Evolutionary conservation across 2,888 invertebrate species (phyloP).

Genomic region (Phaedon cochleariae): DNA sequence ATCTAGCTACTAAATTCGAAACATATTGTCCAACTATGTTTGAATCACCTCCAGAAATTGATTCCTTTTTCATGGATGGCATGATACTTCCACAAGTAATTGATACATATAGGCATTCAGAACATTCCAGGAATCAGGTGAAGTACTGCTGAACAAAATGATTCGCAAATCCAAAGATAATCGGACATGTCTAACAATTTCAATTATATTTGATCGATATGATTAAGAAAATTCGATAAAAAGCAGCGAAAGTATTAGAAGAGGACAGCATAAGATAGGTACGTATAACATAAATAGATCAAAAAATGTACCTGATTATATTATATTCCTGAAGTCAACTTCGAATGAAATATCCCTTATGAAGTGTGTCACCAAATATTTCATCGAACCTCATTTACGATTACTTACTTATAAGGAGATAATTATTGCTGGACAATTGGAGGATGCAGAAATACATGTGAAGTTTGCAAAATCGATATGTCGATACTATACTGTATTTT

Average conservation of each 20-base stretch:
- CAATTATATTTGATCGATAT: too few relatives aligned
- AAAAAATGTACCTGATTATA: conserved; percentile 2
- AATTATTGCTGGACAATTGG: background rate
- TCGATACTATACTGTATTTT: background rate
- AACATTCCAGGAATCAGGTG: too few relatives aligned
- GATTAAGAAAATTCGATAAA: background rate
- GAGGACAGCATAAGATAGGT: conserved; percentile 5
- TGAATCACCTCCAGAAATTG: too few relatives aligned
- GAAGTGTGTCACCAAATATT: background rate
- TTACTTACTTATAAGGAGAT: background rate
- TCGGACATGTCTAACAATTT: too few relatives aligned
- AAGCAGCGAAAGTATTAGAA: conserved; percentile 7
- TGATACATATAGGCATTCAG: too few relatives aligned
- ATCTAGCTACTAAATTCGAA: too few relatives aligned
- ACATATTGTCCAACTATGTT: too few relatives aligned
- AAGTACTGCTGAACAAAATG: too few relatives aligned
- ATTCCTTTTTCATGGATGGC: too few relatives aligned
- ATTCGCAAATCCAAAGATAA: too few relatives aligned
- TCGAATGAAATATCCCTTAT: conserved; percentile 2
- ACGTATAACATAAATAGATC: background rate
- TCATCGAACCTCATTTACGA: background rate
- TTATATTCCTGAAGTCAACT: background rate
- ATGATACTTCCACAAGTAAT: too few relatives aligned
- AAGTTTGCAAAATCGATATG: background rate
- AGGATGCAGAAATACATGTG: background rate